phyloP scores from a whole-genome alignment of 2,113 vertebrate genomes.

The Heterotis niloticus region DNA sequence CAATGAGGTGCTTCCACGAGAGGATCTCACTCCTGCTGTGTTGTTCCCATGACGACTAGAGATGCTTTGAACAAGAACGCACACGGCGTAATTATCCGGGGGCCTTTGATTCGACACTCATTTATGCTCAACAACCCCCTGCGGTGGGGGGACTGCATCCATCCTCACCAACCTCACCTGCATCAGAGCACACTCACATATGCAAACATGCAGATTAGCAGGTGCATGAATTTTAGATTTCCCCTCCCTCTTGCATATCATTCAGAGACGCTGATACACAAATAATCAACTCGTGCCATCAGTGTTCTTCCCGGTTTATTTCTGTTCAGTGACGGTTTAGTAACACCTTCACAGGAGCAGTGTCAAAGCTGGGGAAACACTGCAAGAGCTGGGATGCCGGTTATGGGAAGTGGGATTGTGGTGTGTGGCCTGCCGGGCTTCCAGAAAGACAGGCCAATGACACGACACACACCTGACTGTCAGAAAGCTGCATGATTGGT shows the following conservation, averaged over 20 bases:
- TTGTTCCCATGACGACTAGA: background rate
- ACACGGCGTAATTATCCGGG: background rate
- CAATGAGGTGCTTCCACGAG: background rate
- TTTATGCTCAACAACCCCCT: background rate
- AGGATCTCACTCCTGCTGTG: background rate
- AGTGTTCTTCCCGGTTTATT: slow-evolving; percentile 21
- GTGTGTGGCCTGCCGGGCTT: no score
- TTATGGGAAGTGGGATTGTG: no score
- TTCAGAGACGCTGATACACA: slow-evolving; percentile 41
- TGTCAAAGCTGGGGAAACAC: no score
- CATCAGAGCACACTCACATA: slow-evolving; percentile 7
- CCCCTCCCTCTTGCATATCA: slow-evolving; percentile 45
- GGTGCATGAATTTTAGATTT: slow-evolving; percentile 44
- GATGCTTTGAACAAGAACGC: background rate
- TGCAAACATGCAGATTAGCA: slow-evolving; percentile 30
- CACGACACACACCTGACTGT: no score
- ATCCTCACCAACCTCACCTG: background rate
- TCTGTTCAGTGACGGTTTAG: no score
- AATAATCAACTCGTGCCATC: slow-evolving; percentile 46
- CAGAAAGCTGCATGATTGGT: background rate
- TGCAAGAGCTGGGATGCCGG: no score
- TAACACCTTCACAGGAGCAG: no score
- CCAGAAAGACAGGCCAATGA: background rate
- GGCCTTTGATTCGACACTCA: background rate
- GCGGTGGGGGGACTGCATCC: background rate